Base-by-base conservation (phyloP, 2,113 vertebrate species). In the Rousettus leschenaultii region DNA sequence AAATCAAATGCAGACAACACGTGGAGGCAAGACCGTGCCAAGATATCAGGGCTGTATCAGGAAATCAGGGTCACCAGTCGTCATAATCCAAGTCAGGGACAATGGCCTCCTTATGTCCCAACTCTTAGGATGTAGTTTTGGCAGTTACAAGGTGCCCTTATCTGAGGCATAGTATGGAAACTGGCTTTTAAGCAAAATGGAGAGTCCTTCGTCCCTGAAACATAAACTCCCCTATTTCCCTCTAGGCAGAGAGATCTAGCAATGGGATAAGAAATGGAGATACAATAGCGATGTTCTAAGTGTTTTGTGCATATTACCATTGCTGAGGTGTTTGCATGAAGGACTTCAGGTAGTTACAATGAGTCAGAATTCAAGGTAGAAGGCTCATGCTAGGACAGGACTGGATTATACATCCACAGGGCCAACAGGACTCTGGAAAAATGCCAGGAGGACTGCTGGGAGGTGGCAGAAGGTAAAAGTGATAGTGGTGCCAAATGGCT, bases 1-100 rank as follows among this genome's bases (percentile, higher is more conserved):
- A 96, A 86, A 48, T 75, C 30, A 8, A 86, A 90, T n/a, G 66
- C 43, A 89, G 66, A 68, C 73, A 96, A 89, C 28, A 57, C 18
- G 40, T 53, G 63, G 24, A 38, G 55, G 57, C 38, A 73, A 89
- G 85, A 65, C 33, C 9, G 0, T 21, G 33, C 57, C 26, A 43
- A 18, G 71, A 78, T 57, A 84, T 21, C 12, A 65, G 77, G 77
- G 45, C 33, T 38, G 24, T 77, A 12, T 79, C 21, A 59, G 30
- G 65, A 93, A 89, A n/a, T 61, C n/a, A 38, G 63, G 53, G 33
- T 90, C 66, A 70, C 40, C 26, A 59, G 3, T 74, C 43, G 35
- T 79, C 45, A 79, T 0, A 61, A 33, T 6, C 57, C 79, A 80
- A 66, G 48, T 61, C 16, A 26, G 86, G 26, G 89, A n/a, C 26